A percentile compares a stretch with the other conserved stretches of the same genome.
Evolutionary conservation across 1,140 invertebrate species (phyloP).

Genomic region (Rhizoglyphus robini): DNA sequence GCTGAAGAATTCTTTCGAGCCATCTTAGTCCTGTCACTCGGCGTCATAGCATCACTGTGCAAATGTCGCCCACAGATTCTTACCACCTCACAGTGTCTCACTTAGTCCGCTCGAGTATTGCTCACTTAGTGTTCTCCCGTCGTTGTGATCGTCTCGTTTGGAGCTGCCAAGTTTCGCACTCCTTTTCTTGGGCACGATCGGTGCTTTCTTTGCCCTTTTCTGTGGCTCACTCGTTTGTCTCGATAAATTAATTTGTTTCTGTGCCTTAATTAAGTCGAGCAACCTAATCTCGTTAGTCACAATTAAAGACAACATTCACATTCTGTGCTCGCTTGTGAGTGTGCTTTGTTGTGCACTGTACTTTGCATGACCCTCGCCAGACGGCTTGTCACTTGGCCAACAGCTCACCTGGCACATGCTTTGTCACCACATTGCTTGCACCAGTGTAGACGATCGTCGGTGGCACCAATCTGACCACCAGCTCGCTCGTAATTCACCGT

Average conservation of each 20-base stretch:
- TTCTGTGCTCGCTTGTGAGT: not conserved
- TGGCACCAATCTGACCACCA: too few species aligned
- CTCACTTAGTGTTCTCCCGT: too few species aligned
- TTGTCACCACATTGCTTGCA: too few species aligned
- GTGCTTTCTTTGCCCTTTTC: not conserved
- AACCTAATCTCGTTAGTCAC: conserved; percentile 14
- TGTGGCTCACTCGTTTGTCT: not conserved
- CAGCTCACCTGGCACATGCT: too few species aligned
- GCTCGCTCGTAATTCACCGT: too few species aligned
- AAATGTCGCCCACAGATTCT: not conserved
- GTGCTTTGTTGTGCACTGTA: not conserved
- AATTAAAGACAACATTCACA: not conserved
- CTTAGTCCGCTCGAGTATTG: too few species aligned
- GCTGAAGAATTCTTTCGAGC: not conserved
- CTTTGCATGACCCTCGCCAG: too few species aligned
- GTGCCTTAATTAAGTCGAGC: not conserved
- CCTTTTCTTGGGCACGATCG: not conserved
- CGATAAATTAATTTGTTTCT: conserved; percentile 2
- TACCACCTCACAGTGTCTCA: too few species aligned
- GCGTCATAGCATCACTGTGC: not conserved
- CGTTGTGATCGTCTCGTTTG: conserved; percentile 1
- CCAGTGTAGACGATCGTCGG: too few species aligned
- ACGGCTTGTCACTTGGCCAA: too few species aligned
- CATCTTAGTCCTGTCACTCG: not conserved
- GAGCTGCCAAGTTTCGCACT: not conserved